phyloP scores from a whole-genome alignment of 30 jellyfish, hydroid and myxozoan genomes.

The Turritopsis rubra region DNA sequence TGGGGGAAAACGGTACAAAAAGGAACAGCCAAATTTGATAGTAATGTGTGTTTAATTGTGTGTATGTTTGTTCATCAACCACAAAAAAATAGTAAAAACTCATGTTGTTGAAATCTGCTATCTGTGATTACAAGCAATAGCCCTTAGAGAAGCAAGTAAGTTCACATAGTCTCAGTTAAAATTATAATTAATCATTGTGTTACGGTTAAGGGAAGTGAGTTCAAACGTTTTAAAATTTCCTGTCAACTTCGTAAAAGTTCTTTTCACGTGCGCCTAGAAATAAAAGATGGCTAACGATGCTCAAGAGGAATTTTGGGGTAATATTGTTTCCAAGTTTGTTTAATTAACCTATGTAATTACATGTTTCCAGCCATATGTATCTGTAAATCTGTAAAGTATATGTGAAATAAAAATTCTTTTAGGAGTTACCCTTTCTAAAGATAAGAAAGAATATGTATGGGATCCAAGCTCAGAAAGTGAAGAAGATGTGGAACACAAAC shows the following conservation, averaged over 20 bases:
- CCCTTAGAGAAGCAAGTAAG: background rate
- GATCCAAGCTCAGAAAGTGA: conserved; percentile 58
- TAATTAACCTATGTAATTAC: background rate
- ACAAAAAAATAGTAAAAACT: too few species aligned
- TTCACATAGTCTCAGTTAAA: background rate
- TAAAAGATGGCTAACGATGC: conserved; percentile 19
- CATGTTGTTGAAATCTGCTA: too few species aligned
- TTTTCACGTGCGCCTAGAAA: conserved; percentile 14
- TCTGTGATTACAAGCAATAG: background rate
- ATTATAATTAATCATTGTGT: background rate
- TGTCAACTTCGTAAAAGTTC: background rate
- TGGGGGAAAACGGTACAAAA: too few species aligned
- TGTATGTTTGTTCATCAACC: too few species aligned
- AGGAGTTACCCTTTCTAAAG: conserved; percentile 60
- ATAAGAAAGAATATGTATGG: conserved; percentile 59
- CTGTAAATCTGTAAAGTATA: too few species aligned
- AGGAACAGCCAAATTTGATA: too few species aligned
- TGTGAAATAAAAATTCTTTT: too few species aligned
- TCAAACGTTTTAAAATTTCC: background rate
- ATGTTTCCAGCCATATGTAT: too few species aligned
- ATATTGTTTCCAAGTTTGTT: background rate
- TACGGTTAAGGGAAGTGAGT: background rate
- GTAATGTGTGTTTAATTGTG: too few species aligned
- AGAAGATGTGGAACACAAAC: conserved; percentile 64
- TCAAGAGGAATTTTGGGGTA: conserved; percentile 19